Evolutionary conservation across 2,113 vertebrate species (phyloP).

Genomic region (Hassar affinis): DNA sequence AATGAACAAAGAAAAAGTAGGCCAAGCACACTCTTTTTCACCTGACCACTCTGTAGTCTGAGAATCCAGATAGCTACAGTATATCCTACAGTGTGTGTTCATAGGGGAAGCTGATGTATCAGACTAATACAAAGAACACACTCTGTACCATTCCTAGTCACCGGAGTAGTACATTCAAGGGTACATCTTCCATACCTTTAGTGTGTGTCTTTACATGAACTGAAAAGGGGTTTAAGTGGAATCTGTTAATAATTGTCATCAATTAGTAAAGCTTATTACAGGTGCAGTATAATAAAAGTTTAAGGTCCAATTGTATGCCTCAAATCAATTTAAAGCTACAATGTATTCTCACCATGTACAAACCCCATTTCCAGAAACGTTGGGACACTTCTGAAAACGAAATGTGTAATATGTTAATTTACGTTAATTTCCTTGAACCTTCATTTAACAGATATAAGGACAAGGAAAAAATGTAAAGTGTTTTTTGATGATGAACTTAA

Average conservation of each 20-base stretch:
- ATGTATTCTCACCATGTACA: background rate
- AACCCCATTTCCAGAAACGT: too few species aligned
- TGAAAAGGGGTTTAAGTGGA: background rate
- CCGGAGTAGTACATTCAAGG: background rate
- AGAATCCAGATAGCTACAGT: background rate
- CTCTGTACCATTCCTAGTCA: background rate
- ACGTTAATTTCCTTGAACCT: too few species aligned
- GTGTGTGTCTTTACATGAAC: background rate
- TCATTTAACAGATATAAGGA: too few species aligned
- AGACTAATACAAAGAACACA: slow-evolving; percentile 18
- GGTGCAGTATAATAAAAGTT: background rate
- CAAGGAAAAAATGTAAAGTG: too few species aligned
- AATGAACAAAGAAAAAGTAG: slow-evolving; percentile 16
- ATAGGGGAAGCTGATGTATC: background rate
- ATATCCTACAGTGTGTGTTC: background rate
- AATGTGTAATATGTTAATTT: too few species aligned
- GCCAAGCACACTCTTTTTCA: slow-evolving; percentile 3
- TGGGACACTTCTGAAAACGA: too few species aligned
- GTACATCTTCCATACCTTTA: background rate
- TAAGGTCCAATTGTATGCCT: background rate
- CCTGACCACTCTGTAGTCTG: background rate
- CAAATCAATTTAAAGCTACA: background rate
- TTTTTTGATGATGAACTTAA: too few species aligned
- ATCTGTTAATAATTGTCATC: background rate
- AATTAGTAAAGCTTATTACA: background rate